These are phyloP conservation scores for Spilogale gracilis DNA, from an alignment of 2,113 vertebrate genomes.

Conservation along the genomic window DNA sequence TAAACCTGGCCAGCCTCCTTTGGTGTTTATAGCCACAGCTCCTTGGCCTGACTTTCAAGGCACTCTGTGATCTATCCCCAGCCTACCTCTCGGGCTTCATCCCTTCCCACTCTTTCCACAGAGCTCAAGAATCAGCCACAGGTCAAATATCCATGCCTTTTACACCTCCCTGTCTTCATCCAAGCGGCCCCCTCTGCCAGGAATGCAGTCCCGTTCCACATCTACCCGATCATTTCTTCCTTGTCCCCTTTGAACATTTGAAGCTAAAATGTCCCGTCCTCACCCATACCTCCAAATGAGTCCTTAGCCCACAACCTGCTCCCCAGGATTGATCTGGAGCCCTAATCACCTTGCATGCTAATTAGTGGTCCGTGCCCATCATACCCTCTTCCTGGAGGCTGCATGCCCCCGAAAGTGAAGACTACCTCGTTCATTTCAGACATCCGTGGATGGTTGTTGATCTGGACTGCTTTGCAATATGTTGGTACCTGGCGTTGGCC, in stretches of 20 bases:
- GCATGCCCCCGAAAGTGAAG: background rate
- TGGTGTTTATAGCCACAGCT: background rate
- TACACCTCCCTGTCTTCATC: background rate
- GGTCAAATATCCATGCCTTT: background rate
- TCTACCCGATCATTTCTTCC: background rate
- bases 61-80: background rate
- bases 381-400: background rate
- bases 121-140: background rate
- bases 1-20: background rate
- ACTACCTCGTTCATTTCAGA: background rate
- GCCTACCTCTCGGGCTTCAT: background rate
- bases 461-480: conserved; percentile 17
- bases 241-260: background rate
- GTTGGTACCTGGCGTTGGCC: background rate
- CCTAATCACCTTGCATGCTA: background rate
- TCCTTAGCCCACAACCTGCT: background rate
- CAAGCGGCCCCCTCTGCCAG: background rate
- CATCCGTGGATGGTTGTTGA: background rate
- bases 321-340: background rate
- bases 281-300: background rate
- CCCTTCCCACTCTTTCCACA: background rate
- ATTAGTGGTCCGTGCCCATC: fast-evolving
- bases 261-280: background rate
- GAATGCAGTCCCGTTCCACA: background rate
- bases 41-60: background rate